A percentile compares a stretch with the other conserved stretches of the same genome.
phyloP scores from a whole-genome alignment of 2,797 vertebrate genomes.

The Anabacerthia variegaticeps region DNA sequence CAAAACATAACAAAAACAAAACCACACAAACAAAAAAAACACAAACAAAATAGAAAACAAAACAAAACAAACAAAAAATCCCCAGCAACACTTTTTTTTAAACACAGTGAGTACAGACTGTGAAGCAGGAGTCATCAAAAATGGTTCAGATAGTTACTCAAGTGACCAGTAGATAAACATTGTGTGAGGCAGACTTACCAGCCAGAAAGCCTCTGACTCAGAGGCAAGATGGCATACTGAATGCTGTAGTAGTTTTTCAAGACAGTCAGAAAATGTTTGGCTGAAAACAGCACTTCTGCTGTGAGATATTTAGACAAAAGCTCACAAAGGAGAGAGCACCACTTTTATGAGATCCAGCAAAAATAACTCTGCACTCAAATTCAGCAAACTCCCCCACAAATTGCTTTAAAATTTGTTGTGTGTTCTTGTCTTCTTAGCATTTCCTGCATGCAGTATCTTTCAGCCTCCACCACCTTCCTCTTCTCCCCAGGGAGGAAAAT shows the following conservation, averaged over 20 bases:
- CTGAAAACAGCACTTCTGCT: neutral
- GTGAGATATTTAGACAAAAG: neutral
- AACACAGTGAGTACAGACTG: neutral
- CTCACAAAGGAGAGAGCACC: neutral
- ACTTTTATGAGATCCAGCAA: neutral
- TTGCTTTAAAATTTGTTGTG: neutral
- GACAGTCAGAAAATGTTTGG: neutral
- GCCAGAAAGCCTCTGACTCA: neutral
- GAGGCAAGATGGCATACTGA: neutral
- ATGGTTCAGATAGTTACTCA: neutral
- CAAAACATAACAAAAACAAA: too few relatives aligned
- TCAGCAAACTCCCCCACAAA: neutral
- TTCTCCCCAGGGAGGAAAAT: neutral
- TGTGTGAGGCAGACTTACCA: neutral
- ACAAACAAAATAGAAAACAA: too few relatives aligned
- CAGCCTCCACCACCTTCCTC: neutral
- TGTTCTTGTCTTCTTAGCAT: neutral
- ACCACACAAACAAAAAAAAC: too few relatives aligned
- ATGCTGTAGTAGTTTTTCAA: neutral
- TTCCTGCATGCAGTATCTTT: neutral
- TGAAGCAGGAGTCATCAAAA: neutral
- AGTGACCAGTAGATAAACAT: neutral
- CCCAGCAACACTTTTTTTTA: neutral
- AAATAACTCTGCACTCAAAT: neutral
- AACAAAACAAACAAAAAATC: too few relatives aligned